Evolutionary conservation across 2,888 invertebrate genomes (phyloP).

Genomic region (Chironomus tentans): DNA sequence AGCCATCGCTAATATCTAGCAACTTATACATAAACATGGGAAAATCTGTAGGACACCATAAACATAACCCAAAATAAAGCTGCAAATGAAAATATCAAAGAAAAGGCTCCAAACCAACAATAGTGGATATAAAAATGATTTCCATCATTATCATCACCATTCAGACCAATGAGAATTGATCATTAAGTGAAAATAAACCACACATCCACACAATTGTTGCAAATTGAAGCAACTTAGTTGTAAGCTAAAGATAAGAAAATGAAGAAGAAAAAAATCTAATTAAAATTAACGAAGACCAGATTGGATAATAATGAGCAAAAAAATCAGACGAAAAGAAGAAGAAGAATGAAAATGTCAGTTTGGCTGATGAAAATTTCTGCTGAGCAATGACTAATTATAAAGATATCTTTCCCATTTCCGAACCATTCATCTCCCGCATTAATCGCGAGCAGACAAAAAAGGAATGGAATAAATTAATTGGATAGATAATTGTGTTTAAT

Average conservation of each 20-base stretch:
- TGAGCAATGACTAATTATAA: neutral
- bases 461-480: slow-evolving; percentile 1
- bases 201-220: neutral
- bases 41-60: too few species aligned
- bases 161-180: neutral
- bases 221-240: neutral
- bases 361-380: neutral
- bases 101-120: too few species aligned
- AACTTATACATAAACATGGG: too few species aligned
- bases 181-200: neutral
- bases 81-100: too few species aligned
- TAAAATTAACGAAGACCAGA: neutral
- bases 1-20: too few species aligned
- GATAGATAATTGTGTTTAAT: slow-evolving; percentile 20
- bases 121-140: neutral
- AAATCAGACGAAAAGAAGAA: neutral
- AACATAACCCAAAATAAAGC: too few species aligned
- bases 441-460: neutral
- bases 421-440: neutral
- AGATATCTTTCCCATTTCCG: neutral
- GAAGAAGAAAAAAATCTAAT: neutral
- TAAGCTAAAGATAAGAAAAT: neutral
- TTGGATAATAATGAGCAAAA: neutral
- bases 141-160: neutral
- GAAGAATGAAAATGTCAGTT: neutral